Evolutionary conservation across 2,797 vertebrate species (phyloP).

Genomic region (Neosalanx taihuensis): DNA sequence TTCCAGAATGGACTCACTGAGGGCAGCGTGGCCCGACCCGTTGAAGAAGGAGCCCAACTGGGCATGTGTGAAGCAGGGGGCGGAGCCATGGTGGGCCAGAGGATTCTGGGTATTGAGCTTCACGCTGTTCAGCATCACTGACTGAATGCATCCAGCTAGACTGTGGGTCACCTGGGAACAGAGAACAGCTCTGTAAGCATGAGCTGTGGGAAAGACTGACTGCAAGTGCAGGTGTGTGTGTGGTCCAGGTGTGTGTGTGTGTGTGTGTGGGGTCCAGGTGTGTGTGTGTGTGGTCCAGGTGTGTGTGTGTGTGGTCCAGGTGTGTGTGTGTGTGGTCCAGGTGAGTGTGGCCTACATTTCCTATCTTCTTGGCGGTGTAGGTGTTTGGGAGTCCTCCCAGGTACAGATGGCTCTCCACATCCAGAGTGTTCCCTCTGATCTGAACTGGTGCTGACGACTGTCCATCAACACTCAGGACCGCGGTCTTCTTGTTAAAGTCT

Average conservation of each 20-base stretch:
- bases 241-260: neutral
- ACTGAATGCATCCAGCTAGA: slow-evolving; percentile 81
- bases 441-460: slow-evolving; percentile 55
- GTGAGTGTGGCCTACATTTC: slow-evolving; percentile 74
- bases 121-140: slow-evolving; percentile 75
- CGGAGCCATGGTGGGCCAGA: slow-evolving; percentile 67
- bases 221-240: neutral
- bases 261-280: neutral
- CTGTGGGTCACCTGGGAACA: slow-evolving; percentile 81
- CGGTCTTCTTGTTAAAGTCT: slow-evolving; percentile 77
- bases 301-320: neutral
- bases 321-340: neutral
- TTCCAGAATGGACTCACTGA: slow-evolving; percentile 70
- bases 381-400: slow-evolving; percentile 82
- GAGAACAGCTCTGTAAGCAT: neutral
- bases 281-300: neutral
- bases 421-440: slow-evolving; percentile 80
- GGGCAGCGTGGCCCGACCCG: slow-evolving; percentile 83
- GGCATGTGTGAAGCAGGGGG: slow-evolving; percentile 76
- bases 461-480: slow-evolving; percentile 74
- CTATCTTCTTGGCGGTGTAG: slow-evolving; percentile 76
- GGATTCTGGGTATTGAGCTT: slow-evolving; percentile 68
- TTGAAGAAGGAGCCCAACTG: slow-evolving; percentile 89
- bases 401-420: slow-evolving; percentile 84
- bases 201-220: neutral